phyloP scores from a whole-genome alignment of 1,140 invertebrate genomes.

The Macrocentrus cingulum region DNA sequence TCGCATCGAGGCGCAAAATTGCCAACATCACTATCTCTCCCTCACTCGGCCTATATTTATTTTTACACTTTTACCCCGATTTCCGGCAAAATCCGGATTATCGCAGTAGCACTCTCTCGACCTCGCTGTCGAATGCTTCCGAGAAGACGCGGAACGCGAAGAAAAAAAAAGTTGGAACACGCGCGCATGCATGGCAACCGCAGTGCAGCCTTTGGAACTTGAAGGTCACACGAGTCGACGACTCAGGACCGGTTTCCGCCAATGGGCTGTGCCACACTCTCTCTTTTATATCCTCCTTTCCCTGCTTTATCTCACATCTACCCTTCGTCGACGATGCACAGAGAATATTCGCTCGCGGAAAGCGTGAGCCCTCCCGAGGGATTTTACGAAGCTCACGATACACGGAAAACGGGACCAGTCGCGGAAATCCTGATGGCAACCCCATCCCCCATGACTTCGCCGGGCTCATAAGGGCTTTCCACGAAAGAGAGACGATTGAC shows the following conservation, averaged over 20 bases:
- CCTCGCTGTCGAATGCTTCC: not conserved
- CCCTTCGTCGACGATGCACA: not conserved
- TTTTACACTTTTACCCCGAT: too few species aligned
- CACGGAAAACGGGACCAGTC: not conserved
- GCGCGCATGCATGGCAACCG: slow-evolving; percentile 41
- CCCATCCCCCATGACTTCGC: not conserved
- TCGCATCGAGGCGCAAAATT: too few species aligned
- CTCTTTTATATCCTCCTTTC: slow-evolving; percentile 5
- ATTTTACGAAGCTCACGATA: not conserved
- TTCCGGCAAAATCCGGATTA: too few species aligned
- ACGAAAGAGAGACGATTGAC: not conserved
- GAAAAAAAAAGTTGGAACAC: not conserved
- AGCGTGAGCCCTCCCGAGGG: not conserved
- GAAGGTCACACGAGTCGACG: slow-evolving; percentile 58
- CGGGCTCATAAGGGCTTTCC: not conserved
- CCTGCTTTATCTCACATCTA: slow-evolving; percentile 5
- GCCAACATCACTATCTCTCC: too few species aligned
- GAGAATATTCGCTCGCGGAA: not conserved
- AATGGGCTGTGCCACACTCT: slow-evolving; percentile 21
- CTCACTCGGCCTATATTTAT: too few species aligned
- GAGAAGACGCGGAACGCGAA: not conserved
- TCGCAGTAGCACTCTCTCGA: too few species aligned
- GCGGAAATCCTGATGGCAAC: slow-evolving; percentile 12
- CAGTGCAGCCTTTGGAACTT: slow-evolving; percentile 42
- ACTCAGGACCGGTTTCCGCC: slow-evolving; percentile 56